phyloP scores from a whole-genome alignment of 2,113 vertebrate species.

The Rhynchopsitta pachyrhyncha region DNA sequence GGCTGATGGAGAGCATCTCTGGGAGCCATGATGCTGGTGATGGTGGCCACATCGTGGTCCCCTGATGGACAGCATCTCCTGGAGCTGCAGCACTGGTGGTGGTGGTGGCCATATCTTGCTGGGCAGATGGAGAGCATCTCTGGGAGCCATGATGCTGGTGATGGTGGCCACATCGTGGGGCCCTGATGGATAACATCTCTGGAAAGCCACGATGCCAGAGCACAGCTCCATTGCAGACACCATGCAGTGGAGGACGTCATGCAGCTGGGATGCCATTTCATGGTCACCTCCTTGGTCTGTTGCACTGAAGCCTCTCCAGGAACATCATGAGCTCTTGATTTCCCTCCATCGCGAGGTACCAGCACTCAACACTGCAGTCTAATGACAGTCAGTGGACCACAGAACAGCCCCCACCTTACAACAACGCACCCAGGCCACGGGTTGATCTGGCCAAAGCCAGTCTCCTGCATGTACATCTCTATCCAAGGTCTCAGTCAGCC shows the following conservation, averaged over 20 bases:
- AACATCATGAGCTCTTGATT: background rate
- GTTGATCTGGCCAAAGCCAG: background rate
- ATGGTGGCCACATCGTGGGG: fast-evolving
- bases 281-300: background rate
- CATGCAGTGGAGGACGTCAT: fast-evolving
- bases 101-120: fast-evolving
- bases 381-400: fast-evolving
- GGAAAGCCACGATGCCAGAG: fast-evolving
- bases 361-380: fast-evolving
- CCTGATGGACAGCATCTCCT: background rate
- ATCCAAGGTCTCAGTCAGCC: background rate
- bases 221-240: background rate
- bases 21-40: fast-evolving
- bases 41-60: background rate
- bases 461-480: background rate
- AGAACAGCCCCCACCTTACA: background rate
- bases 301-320: background rate
- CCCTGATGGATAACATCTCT: background rate
- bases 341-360: background rate
- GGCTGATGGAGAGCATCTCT: background rate
- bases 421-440: background rate
- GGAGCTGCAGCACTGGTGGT: fast-evolving
- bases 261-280: background rate
- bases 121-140: background rate
- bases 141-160: fast-evolving